phyloP scores from a whole-genome alignment of 2,888 invertebrate species.

The Congeria kusceri region DNA sequence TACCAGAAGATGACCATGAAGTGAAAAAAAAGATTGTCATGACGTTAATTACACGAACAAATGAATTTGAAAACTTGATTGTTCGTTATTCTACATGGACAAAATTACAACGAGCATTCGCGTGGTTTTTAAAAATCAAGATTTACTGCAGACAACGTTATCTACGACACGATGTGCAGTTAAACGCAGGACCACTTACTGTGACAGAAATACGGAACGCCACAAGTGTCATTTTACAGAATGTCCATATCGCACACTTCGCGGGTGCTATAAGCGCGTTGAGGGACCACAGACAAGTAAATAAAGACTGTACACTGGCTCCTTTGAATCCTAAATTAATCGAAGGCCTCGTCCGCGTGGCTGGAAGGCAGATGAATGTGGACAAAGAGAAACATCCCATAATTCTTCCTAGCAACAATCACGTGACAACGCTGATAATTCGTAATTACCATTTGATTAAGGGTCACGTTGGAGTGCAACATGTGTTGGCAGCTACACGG shows the following conservation, averaged over 20 bases:
- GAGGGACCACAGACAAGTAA: neutral
- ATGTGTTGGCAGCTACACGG: constrained; percentile 11
- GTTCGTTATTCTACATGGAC: constrained; percentile 30
- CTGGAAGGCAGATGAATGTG: no score
- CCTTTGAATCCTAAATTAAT: constrained; percentile 1
- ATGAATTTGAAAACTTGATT: constrained; percentile 3
- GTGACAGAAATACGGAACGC: constrained; percentile 9
- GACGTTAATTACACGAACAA: constrained; percentile 3
- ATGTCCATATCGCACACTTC: no score
- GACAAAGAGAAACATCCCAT: constrained; percentile 5
- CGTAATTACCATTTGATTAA: constrained; percentile 2
- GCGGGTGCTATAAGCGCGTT: no score
- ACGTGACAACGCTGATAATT: constrained; percentile 29
- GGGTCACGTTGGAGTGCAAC: constrained; percentile 29
- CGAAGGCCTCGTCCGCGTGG: neutral
- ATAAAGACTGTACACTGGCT: neutral
- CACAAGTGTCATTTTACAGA: neutral
- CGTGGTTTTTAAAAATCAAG: constrained; percentile 35
- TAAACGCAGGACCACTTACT: neutral
- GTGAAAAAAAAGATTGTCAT: constrained; percentile 28
- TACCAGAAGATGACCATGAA: constrained; percentile 24
- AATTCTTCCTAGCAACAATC: constrained; percentile 24
- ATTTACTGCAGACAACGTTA: constrained; percentile 17
- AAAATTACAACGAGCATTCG: constrained; percentile 18
- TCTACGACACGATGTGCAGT: constrained; percentile 8